phyloP scores from a whole-genome alignment of 2,888 invertebrate species.

The Thymelicus acteon region DNA sequence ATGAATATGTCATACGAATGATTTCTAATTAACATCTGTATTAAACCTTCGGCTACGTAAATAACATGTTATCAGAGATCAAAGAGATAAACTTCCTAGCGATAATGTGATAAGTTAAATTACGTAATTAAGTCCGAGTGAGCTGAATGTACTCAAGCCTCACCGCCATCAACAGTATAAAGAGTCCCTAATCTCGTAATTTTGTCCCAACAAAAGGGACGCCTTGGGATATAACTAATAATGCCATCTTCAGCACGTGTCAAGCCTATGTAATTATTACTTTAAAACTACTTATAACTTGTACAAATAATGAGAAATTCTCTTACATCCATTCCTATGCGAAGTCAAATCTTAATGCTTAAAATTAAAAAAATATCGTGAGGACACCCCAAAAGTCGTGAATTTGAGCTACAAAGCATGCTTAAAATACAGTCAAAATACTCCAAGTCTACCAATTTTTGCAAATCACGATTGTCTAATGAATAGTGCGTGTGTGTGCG shows the following conservation, averaged over 20 bases:
- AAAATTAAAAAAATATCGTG: too few relatives aligned
- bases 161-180: slow-evolving; percentile 32
- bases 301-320: neutral
- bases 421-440: too few relatives aligned
- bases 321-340: too few relatives aligned
- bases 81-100: neutral
- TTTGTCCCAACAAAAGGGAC: slow-evolving; percentile 33
- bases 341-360: too few relatives aligned
- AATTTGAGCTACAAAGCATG: too few relatives aligned
- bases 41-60: neutral
- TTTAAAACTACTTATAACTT: slow-evolving; percentile 4
- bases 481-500: too few relatives aligned
- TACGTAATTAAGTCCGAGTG: slow-evolving; percentile 29
- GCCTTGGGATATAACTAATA: slow-evolving; percentile 26
- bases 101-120: slow-evolving; percentile 31
- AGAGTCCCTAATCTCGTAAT: slow-evolving; percentile 34
- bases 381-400: too few relatives aligned
- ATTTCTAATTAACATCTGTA: neutral
- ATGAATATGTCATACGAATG: too few relatives aligned
- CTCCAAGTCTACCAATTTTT: too few relatives aligned
- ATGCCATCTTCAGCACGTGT: slow-evolving; percentile 21
- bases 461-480: too few relatives aligned
- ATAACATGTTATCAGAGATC: slow-evolving; percentile 2
- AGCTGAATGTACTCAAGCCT: slow-evolving; percentile 9
- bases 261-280: slow-evolving; percentile 7